A percentile compares a stretch with the other conserved stretches of the same genome.
Evolutionary conservation across 2,113 vertebrate species (phyloP).

Genomic region (Antechinus stuartii): DNA sequence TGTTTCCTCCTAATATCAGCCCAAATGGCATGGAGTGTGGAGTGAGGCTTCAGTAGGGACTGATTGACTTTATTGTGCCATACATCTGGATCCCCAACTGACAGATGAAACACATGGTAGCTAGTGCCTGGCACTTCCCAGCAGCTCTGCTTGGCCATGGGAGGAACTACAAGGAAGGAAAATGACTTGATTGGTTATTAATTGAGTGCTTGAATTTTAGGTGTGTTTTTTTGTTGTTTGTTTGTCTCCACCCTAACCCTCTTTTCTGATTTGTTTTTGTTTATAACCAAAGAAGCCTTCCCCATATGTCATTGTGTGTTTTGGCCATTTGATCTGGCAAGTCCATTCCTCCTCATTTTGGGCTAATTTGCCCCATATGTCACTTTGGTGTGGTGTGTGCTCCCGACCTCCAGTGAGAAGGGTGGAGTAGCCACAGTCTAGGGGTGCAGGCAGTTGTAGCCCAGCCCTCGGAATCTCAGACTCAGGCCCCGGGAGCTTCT

Average conservation of each 20-base stretch:
- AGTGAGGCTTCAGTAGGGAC: neutral
- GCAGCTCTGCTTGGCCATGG: conserved; percentile 76
- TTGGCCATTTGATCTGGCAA: conserved; percentile 78
- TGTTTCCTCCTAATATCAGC: neutral
- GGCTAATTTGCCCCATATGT: conserved; percentile 85
- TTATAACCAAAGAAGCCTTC: conserved; percentile 71
- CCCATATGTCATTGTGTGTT: conserved; percentile 79
- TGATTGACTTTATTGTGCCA: neutral
- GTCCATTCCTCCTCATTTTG: conserved; percentile 79
- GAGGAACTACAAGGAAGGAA: conserved; percentile 74
- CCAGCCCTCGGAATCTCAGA: conserved; percentile 40
- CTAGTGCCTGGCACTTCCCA: neutral
- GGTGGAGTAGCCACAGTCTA: conserved; percentile 69
- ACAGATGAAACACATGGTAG: neutral
- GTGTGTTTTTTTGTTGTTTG: conserved; percentile 54
- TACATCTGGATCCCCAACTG: neutral
- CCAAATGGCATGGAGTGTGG: neutral
- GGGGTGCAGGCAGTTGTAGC: conserved; percentile 16
- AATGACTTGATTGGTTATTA: conserved; percentile 78
- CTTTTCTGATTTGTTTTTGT: conserved; percentile 10
- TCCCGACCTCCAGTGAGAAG: conserved; percentile 82
- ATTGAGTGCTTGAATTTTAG: conserved; percentile 76
- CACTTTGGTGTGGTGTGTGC: conserved; percentile 80
- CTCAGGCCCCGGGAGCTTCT: neutral
- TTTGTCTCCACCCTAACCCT: neutral